Evolutionary conservation across 2,797 vertebrate species (phyloP), one percentile per base, ranked within the genome.

Genomic region (Sphenodon punctatus): DNA sequence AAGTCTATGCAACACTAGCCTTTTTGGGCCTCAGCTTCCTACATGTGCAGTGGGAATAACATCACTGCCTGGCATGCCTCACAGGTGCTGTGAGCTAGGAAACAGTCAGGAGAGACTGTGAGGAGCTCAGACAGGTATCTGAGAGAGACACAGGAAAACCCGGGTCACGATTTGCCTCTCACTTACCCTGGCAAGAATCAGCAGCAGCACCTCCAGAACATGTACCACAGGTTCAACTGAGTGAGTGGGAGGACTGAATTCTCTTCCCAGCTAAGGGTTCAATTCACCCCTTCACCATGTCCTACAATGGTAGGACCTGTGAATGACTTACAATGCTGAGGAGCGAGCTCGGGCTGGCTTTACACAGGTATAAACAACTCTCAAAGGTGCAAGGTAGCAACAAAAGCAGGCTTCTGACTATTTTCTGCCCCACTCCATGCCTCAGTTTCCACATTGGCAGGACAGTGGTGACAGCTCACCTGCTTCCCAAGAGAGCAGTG

Each of bases 111-210:
- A n/a, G n/a, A n/a, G n/a, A n/a, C n/a, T n/a, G n/a, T n/a, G n/a
- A n/a, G n/a, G n/a, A n/a, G n/a, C n/a, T n/a, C n/a, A n/a, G n/a
- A n/a, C n/a, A n/a, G n/a, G n/a, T n/a, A n/a, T n/a, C n/a, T n/a
- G n/a, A n/a, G n/a, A n/a, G 17, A 27, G 53, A n/a, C 15, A 17
- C n/a, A 53, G n/a, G 30, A 5, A 2, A 4, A 15, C 4, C 8
- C 32, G 25, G 32, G 38, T 38, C 2, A 15, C 10, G 66, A 25
- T 82, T n/a, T 20, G 63, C 38, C 5, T 59, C 42, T 69, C 22
- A 20, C 69, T 36, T 45, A 27, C 0, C 3, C 0, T 1, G 51
- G 19, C 23, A 60, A 23, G 20, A 27, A 49, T 17, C 17, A 41
- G 41, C 27, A 75, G 17, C 20, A 53, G n/a, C n/a, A n/a, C n/a